phyloP scores from a whole-genome alignment of 1,140 invertebrate species.

The Maconellicoccus hirsutus region DNA sequence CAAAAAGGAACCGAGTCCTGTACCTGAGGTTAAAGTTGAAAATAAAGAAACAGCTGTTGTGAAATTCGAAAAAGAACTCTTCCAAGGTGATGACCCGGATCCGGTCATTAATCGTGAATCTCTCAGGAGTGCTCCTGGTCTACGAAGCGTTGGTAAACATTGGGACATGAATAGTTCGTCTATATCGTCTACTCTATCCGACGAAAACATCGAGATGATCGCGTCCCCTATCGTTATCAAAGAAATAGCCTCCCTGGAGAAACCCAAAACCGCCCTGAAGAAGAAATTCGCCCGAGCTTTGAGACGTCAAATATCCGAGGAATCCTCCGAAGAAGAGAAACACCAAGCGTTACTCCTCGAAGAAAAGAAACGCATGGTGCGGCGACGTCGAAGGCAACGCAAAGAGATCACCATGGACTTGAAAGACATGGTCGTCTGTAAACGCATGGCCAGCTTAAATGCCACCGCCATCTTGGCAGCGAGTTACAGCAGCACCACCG shows the following conservation, averaged over 20 bases:
- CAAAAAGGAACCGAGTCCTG: not conserved
- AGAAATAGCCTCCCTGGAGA: conserved; percentile 26
- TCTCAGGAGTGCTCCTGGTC: conserved; percentile 55
- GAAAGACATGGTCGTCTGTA: conserved; percentile 75
- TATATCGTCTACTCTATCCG: conserved; percentile 2
- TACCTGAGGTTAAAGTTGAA: conserved; percentile 13
- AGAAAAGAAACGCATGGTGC: conserved; percentile 30
- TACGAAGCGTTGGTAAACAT: conserved; percentile 63
- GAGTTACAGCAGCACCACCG: conserved; percentile 46
- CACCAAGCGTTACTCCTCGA: conserved; percentile 33
- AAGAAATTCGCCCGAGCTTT: conserved; percentile 35
- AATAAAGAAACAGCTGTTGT: conserved; percentile 29
- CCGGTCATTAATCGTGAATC: conserved; percentile 36
- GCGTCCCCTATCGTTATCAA: not conserved
- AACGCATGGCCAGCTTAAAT: conserved; percentile 85
- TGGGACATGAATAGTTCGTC: conserved; percentile 54
- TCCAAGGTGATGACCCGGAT: not conserved
- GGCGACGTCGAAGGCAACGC: conserved; percentile 38
- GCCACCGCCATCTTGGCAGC: conserved; percentile 84
- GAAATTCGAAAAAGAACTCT: conserved; percentile 31
- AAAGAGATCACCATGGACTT: conserved; percentile 67
- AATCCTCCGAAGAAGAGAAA: conserved; percentile 29
- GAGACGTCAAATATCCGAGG: conserved; percentile 13
- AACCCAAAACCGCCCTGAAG: not conserved
- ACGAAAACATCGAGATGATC: not conserved